Evolutionary conservation across 2,797 vertebrate species (phyloP).

Genomic region (Leucoraja ocellata): DNA sequence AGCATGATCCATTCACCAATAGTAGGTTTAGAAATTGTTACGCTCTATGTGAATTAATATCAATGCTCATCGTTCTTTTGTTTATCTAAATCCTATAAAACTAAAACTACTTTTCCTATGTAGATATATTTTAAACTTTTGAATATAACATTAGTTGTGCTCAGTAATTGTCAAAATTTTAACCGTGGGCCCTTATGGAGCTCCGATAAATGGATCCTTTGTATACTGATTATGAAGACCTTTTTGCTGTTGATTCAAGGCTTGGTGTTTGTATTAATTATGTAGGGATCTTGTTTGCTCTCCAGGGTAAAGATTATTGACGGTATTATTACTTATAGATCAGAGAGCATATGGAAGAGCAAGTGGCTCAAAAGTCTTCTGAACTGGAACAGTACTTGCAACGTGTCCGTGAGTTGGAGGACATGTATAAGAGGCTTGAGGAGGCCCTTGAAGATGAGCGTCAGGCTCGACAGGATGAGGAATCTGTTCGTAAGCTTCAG

Average conservation of each 20-base stretch:
- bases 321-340: conserved; percentile 58
- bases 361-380: conserved; percentile 87
- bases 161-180: not conserved
- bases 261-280: not conserved
- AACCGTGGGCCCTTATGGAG: not conserved
- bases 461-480: conserved; percentile 83
- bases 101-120: not conserved
- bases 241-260: not conserved
- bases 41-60: not conserved
- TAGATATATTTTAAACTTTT: not conserved
- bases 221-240: no score
- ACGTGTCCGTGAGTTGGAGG: conserved; percentile 81
- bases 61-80: not conserved
- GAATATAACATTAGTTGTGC: not conserved
- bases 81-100: not conserved
- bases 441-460: conserved; percentile 84
- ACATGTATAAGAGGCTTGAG: conserved; percentile 83
- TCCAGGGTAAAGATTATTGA: not conserved
- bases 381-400: conserved; percentile 90
- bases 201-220: not conserved
- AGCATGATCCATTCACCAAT: not conserved
- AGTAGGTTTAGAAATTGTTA: not conserved
- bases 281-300: not conserved
- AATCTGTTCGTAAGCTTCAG: conserved; percentile 80
- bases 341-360: conserved; percentile 85